Conservation (phyloP, 2,797 vertebrate genomes). For the Paedocypris micromegethes region DNA sequence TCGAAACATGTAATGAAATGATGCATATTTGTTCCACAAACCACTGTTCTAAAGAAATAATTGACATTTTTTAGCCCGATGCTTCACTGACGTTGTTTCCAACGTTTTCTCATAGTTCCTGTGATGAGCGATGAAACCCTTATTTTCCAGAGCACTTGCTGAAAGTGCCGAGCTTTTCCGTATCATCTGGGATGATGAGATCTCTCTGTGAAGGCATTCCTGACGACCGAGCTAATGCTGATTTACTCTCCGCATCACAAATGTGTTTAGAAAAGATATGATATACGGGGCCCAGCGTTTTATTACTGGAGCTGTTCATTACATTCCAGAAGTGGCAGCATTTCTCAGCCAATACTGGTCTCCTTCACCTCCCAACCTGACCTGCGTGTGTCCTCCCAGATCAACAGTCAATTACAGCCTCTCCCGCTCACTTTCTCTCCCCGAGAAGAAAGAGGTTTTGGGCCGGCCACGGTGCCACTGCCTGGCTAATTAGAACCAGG, state of each 20-base stretch:
- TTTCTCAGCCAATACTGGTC: slow-evolving; percentile 53
- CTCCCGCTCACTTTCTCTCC: slow-evolving; percentile 49
- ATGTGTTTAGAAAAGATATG: slow-evolving; percentile 42
- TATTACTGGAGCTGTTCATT: slow-evolving; percentile 48
- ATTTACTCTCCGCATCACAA: slow-evolving; percentile 37
- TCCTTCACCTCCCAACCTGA: slow-evolving; percentile 58
- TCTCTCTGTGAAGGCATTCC: slow-evolving; percentile 27
- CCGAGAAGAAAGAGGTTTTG: slow-evolving; percentile 58
- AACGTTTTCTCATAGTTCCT: background rate
- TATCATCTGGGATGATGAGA: slow-evolving; percentile 33
- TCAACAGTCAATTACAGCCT: slow-evolving; percentile 65
- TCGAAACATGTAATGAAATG: too few relatives aligned
- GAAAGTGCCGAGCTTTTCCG: slow-evolving; percentile 7
- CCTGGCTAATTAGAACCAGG: slow-evolving; percentile 80
- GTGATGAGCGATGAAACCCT: background rate
- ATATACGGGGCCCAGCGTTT: slow-evolving; percentile 43
- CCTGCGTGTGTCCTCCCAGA: slow-evolving; percentile 65
- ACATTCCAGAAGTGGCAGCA: slow-evolving; percentile 53
- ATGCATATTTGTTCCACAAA: too few relatives aligned
- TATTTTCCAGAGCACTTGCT: slow-evolving; percentile 8
- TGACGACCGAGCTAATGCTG: slow-evolving; percentile 28
- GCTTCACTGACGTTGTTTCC: background rate
- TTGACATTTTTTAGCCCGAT: too few relatives aligned
- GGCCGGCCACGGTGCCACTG: slow-evolving; percentile 60
- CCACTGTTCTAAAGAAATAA: too few relatives aligned